Percentiles rank a stretch among this genome's conserved stretches.
These are phyloP conservation scores for Lithodes maja DNA, from an alignment of 2,888 invertebrate species.

Conservation along the genomic window DNA sequence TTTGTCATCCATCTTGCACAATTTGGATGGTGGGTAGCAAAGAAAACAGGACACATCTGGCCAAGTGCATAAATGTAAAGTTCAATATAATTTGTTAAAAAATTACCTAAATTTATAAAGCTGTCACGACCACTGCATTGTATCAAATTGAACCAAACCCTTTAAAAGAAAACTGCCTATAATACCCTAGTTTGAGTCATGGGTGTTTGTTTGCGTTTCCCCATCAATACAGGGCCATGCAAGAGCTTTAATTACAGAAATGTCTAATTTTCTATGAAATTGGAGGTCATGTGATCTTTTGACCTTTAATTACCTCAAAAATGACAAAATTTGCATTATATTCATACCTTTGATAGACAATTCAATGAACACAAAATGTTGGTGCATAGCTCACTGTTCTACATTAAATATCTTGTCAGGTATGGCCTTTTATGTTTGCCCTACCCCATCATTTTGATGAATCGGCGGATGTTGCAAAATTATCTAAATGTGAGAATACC, in stretches of 20 bases:
- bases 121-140: neutral
- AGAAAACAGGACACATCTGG: conserved; percentile 17
- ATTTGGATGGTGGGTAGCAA: conserved; percentile 21
- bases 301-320: neutral
- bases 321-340: neutral
- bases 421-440: neutral
- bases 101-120: no score
- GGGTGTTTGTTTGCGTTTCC: neutral
- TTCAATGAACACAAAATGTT: neutral
- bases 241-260: neutral
- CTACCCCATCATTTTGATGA: neutral
- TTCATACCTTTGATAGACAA: neutral
- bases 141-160: neutral
- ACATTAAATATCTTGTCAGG: neutral
- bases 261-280: neutral
- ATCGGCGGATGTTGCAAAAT: no score
- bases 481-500: no score
- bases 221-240: neutral
- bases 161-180: neutral
- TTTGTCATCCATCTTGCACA: conserved; percentile 26
- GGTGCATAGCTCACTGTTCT: neutral
- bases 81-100: neutral
- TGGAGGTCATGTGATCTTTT: neutral
- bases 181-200: neutral
- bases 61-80: conserved; percentile 21